phyloP scores from a whole-genome alignment of 2,888 invertebrate species.

The Latheticus oryzae region DNA sequence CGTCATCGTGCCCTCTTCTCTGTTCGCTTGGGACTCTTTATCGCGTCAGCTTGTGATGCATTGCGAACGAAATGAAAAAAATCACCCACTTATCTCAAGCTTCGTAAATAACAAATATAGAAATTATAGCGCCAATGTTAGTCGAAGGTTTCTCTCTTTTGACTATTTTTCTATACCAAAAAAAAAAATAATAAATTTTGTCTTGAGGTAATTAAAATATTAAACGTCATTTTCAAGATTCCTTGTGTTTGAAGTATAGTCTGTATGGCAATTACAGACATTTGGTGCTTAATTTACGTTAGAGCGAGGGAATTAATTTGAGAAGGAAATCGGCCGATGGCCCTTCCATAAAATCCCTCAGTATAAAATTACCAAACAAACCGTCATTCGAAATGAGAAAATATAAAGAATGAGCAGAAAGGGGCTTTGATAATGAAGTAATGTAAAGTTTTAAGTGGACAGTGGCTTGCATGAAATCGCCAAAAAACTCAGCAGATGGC shows the following conservation, averaged over 20 bases:
- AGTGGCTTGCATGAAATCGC: conserved; percentile 35
- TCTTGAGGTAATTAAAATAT: too few relatives aligned
- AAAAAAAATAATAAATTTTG: too few relatives aligned
- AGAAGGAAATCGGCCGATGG: conserved; percentile 26
- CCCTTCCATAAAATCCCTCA: conserved; percentile 18
- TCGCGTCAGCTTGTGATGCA: conserved; percentile 54
- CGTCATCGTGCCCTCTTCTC: conserved; percentile 42
- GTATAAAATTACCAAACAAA: conserved; percentile 34
- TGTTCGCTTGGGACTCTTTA: conserved; percentile 50
- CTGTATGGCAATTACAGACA: conserved; percentile 22
- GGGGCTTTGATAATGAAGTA: conserved; percentile 41
- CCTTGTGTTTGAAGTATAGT: too few relatives aligned
- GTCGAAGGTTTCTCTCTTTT: too few relatives aligned
- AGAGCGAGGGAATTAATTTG: conserved; percentile 19
- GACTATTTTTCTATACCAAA: too few relatives aligned
- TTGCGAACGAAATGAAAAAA: conserved; percentile 53
- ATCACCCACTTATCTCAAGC: conserved; percentile 55
- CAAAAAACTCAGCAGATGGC: conserved; percentile 50
- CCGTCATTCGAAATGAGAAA: conserved; percentile 34
- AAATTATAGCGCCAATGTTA: conserved; percentile 46
- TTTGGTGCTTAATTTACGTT: conserved; percentile 34
- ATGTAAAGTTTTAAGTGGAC: conserved; percentile 50
- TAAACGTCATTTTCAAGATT: too few relatives aligned
- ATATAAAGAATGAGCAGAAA: conserved; percentile 37
- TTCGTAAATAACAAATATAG: conserved; percentile 57